These are phyloP conservation scores for Deroplatys truncata DNA, from an alignment of 2,888 invertebrate genomes.

Conservation along the genomic window DNA sequence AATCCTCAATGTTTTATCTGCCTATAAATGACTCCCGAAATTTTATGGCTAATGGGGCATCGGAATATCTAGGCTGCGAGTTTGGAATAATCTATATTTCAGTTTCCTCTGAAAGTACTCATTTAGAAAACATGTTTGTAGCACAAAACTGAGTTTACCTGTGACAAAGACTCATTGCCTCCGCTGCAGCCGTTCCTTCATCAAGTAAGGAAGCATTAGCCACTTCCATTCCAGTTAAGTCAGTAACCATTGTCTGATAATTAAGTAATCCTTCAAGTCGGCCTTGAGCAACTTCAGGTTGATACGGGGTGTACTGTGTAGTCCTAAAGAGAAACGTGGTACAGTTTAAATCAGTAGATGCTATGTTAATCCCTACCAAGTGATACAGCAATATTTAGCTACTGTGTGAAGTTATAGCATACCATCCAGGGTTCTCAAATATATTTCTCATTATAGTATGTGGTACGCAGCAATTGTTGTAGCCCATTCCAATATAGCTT, in stretches of 20 bases:
- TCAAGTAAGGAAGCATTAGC: slow-evolving; percentile 94
- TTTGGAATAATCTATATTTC: no score
- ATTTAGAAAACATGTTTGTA: no score
- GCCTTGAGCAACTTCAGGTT: slow-evolving; percentile 97
- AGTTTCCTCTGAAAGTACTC: no score
- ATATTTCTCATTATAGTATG: slow-evolving; percentile 93
- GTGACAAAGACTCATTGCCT: slow-evolving; percentile 87
- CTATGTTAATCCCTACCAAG: not conserved
- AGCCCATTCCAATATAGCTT: slow-evolving; percentile 97
- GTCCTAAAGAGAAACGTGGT: slow-evolving; percentile 58
- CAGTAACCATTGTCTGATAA: slow-evolving; percentile 96
- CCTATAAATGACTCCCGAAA: no score
- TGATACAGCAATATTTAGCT: not conserved
- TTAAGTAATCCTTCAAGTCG: slow-evolving; percentile 92
- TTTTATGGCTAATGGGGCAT: no score
- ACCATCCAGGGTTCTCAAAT: slow-evolving; percentile 99
- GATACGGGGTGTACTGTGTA: slow-evolving; percentile 97
- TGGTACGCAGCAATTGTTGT: slow-evolving; percentile 95
- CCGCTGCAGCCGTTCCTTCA: slow-evolving; percentile 97
- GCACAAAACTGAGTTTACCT: slow-evolving; percentile 50
- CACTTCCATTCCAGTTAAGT: slow-evolving; percentile 90
- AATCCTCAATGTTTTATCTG: no score
- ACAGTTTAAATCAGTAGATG: not conserved
- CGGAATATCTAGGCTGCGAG: no score
- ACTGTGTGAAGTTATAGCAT: slow-evolving; percentile 34